These are phyloP conservation scores for Sceloporus undulatus DNA, from an alignment of 2,113 vertebrate species.

Conservation along the genomic window DNA sequence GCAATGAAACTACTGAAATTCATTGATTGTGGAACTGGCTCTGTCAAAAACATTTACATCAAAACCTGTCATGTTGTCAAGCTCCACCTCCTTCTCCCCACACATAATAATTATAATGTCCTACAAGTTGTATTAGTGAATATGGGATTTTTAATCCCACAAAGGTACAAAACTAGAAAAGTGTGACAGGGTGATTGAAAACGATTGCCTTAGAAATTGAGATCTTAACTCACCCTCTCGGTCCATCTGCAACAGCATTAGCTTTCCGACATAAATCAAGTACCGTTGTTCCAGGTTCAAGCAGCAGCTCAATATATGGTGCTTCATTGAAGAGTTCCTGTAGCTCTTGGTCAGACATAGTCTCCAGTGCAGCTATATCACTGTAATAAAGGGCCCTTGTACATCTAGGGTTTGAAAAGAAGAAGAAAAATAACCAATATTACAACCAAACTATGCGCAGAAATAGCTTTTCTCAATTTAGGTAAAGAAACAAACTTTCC, in stretches of 20 bases:
- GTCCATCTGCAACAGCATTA: constrained; percentile 89
- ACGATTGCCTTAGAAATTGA: not conserved
- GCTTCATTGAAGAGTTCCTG: constrained; percentile 92
- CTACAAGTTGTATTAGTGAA: not conserved
- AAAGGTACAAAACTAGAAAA: not conserved
- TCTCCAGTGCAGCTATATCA: constrained; percentile 85
- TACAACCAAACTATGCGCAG: no score
- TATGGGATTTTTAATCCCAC: no score
- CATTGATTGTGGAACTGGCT: not conserved
- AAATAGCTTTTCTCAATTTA: not conserved
- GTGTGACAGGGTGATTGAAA: not conserved
- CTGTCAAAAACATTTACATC: not conserved
- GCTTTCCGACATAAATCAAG: constrained; percentile 87
- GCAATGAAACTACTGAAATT: not conserved
- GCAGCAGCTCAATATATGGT: constrained; percentile 88
- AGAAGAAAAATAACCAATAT: not conserved
- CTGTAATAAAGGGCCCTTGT: constrained; percentile 89
- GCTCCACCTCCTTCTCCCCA: not conserved
- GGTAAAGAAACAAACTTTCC: not conserved
- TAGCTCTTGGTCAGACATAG: constrained; percentile 92
- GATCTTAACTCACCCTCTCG: constrained; percentile 83
- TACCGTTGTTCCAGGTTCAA: constrained; percentile 90
- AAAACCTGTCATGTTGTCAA: not conserved
- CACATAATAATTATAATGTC: not conserved
- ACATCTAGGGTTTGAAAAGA: constrained; percentile 78